Evolutionary conservation across 1,140 invertebrate genomes (phyloP), one percentile per base, ranked within the genome.

Genomic region (Drosophila ironensis): DNA sequence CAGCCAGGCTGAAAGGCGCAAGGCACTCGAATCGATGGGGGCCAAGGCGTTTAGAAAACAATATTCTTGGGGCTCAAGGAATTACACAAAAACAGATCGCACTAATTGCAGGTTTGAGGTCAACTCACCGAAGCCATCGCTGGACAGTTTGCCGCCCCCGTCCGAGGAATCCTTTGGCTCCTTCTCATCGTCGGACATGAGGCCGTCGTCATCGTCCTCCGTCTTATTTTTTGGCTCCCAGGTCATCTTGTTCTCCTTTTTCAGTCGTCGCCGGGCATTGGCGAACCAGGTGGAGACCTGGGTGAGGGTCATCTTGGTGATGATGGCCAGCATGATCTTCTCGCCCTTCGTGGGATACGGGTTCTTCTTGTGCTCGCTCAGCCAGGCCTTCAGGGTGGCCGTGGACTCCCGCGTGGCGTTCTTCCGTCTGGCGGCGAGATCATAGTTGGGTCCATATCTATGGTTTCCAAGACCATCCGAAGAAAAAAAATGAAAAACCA

Each of bases 171-270:
- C 95, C 87, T 95, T 95, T 46, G n/a, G n/a, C n/a, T 95, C 95
- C 89, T 96, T 96, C 71, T 96, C 95, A 61, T 97, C 96, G 88
- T 97, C 95, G 8, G 95, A 95, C 44, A 96, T 93, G 75, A 95
- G 93, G 38, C 95, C 95, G 80, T 97, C 97, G 87, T 97, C 96
- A 86, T 97, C 96, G 87, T 97, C 95, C 72, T 97, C 96, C 30
- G 95, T 96, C 90, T 97, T 96, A 91, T 97, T 97, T 88, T 97
- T 95, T 19, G 97, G 96, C 87, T 97, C 96, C 97, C 97, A 98
- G 22, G 97, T 98, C 96, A 98, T 98, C 90, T 98, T 98, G 92
- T 98, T 98, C 91, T 99, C 97, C 88, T 99, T 99, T 91, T 99
- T 98, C 38, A 97, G 92, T 44, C 96, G 92, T 78, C 96, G 91